These are phyloP conservation scores for Platygyra sinensis DNA, from an alignment of 64 coral and sea anemone species.

Conservation along the genomic window DNA sequence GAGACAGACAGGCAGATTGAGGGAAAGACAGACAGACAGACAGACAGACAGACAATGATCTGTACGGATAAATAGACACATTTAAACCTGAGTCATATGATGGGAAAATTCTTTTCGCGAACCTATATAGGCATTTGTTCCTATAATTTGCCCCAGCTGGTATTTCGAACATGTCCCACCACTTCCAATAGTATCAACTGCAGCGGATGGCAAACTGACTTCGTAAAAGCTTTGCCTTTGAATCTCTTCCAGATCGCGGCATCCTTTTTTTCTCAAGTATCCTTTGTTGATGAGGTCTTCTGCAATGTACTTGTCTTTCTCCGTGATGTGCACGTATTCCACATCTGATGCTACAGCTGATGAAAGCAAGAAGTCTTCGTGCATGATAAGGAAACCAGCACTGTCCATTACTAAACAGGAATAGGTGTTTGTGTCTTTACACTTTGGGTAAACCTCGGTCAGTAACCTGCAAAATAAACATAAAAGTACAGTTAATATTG, in stretches of 20 bases:
- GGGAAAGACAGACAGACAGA: too few relatives aligned
- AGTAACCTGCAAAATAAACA: not conserved
- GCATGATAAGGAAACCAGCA: constrained; percentile 26
- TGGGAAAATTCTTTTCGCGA: not conserved
- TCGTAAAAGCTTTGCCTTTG: constrained; percentile 43
- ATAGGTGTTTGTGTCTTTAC: not conserved
- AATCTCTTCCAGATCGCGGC: too few relatives aligned
- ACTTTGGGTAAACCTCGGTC: constrained; percentile 15
- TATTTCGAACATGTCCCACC: constrained; percentile 5
- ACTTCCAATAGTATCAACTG: not conserved
- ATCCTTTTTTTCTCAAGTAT: too few relatives aligned
- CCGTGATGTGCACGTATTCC: too few relatives aligned
- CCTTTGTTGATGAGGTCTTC: too few relatives aligned
- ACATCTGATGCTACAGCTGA: not conserved
- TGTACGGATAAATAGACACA: too few relatives aligned
- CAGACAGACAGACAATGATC: too few relatives aligned
- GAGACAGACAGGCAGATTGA: too few relatives aligned
- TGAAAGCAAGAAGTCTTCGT: constrained; percentile 22
- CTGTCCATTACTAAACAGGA: constrained; percentile 30
- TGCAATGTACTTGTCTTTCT: too few relatives aligned
- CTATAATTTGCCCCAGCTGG: constrained; percentile 3
- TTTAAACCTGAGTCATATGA: too few relatives aligned
- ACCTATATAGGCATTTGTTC: too few relatives aligned
- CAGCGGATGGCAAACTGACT: not conserved
- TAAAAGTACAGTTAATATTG: too few relatives aligned